Percentiles rank a stretch among this genome's conserved stretches.
These are phyloP conservation scores for Tetraodon nigroviridis DNA, from an alignment of 2,113 vertebrate species.

Conservation along the genomic window DNA sequence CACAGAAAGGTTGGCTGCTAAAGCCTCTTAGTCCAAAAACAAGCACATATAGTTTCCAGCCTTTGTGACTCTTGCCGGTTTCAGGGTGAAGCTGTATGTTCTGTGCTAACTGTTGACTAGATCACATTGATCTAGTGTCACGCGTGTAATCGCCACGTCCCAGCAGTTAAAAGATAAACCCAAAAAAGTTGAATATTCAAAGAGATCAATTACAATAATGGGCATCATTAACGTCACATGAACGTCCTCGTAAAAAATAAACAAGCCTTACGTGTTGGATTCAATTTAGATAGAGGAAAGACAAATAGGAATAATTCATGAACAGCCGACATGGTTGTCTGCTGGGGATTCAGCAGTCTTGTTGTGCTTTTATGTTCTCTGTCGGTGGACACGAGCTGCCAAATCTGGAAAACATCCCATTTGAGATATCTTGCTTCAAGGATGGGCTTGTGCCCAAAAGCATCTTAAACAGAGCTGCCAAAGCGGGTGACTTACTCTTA, in stretches of 20 bases:
- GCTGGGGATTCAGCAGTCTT: conserved; percentile 3
- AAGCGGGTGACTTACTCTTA: conserved; percentile 16
- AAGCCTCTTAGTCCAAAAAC: conserved; percentile 15
- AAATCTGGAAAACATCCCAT: conserved; percentile 33
- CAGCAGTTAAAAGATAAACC: no score
- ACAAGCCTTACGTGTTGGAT: neutral
- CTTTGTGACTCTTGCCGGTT: neutral
- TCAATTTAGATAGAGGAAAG: neutral
- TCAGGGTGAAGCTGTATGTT: neutral
- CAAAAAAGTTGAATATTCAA: no score
- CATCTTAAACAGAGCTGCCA: conserved; percentile 17
- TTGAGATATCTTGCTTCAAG: conserved; percentile 16
- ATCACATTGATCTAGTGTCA: neutral
- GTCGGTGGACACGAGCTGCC: conserved; percentile 27
- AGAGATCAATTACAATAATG: neutral
- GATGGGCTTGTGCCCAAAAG: conserved; percentile 14
- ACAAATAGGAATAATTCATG: conserved; percentile 15
- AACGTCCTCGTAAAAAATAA: neutral
- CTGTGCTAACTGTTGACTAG: neutral
- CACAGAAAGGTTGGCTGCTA: conserved; percentile 84
- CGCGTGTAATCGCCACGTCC: no score
- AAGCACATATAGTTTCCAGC: neutral
- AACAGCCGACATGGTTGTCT: conserved; percentile 5
- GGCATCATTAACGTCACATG: neutral
- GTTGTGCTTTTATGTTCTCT: conserved; percentile 28